Evolutionary conservation across 2,113 vertebrate species (phyloP).

Genomic region (Penelope pileata): DNA sequence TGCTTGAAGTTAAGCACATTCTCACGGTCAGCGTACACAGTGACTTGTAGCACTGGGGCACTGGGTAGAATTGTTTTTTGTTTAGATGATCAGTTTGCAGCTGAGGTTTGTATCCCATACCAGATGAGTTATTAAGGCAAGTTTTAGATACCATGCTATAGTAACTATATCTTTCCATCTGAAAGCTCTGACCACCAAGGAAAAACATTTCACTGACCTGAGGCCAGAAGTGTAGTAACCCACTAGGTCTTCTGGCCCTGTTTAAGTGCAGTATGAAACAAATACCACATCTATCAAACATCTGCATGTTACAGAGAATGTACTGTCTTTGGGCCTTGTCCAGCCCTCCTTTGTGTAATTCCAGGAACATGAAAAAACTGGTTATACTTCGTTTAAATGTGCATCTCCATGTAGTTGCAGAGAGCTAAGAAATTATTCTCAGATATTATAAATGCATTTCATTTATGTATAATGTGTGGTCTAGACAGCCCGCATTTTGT

Average conservation of each 20-base stretch:
- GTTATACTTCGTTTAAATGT: neutral
- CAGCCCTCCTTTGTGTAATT: neutral
- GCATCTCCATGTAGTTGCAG: neutral
- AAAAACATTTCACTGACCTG: neutral
- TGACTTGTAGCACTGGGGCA: neutral
- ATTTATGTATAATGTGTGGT: neutral
- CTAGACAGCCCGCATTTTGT: neutral
- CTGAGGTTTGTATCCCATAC: neutral
- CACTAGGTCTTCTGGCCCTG: neutral
- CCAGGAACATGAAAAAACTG: neutral
- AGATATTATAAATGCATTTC: neutral
- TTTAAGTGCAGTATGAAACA: neutral
- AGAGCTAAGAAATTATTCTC: neutral
- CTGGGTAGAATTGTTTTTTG: neutral
- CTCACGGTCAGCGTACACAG: neutral
- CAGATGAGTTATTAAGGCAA: neutral
- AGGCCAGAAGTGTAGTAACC: neutral
- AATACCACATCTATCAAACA: slow-evolving; percentile 16
- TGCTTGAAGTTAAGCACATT: neutral
- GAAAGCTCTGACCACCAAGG: neutral
- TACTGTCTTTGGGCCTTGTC: neutral
- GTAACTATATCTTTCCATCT: neutral
- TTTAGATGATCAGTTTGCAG: neutral
- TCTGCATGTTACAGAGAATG: neutral
- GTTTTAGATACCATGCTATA: neutral